Base-by-base conservation (phyloP, 2,113 vertebrate genomes). In the Rhinoderma darwinii region DNA sequence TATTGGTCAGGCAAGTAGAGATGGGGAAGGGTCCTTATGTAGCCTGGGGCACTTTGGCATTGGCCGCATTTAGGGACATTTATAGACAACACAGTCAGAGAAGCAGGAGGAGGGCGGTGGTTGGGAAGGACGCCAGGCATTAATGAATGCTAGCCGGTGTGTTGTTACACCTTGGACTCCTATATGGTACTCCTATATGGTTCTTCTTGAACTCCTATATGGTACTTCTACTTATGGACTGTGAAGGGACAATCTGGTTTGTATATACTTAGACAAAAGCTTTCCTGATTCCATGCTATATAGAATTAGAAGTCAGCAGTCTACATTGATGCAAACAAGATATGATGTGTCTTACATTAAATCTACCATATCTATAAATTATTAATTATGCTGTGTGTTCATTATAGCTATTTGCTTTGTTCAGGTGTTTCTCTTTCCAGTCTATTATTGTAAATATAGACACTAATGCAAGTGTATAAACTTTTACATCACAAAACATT, bases 291-390 rank as follows among this genome's bases (percentile, higher is more conserved):
- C 41, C 41, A 27, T 43, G 41, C 41, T 47, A 27, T 44, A 44
- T n/a, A 43, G 37, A 73, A 41, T 70, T 9, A 70, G 68, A 39
- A 25, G 68, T 25, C 20, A 41, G 68, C 68, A 17, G 68, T 72
- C 68, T 22, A 72, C 20, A 41, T 11, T 41, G 68, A 72, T 72
- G 35, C 35, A 72, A 72, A 72, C 37, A 25, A 41, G 68, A 41
- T 43, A 75, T 75, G 68, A 75, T 75, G 39, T 43, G 35, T 47
- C 73, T 47, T 75, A 75, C 73, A 47, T 75, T 75, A 75, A 44
- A 27, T 18, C 73, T 43, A 7, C 41, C 73, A 47, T 75, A 47
- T 47, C 73, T 75, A 47, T 75, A 14, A 75, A 75, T 47, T 75
- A 75, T 75, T 75, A 35, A 75, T 22, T 3, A 7, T 20, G 70